Conservation (phyloP, 2,113 vertebrate genomes). For the Oxygymnocypris stewartii region DNA sequence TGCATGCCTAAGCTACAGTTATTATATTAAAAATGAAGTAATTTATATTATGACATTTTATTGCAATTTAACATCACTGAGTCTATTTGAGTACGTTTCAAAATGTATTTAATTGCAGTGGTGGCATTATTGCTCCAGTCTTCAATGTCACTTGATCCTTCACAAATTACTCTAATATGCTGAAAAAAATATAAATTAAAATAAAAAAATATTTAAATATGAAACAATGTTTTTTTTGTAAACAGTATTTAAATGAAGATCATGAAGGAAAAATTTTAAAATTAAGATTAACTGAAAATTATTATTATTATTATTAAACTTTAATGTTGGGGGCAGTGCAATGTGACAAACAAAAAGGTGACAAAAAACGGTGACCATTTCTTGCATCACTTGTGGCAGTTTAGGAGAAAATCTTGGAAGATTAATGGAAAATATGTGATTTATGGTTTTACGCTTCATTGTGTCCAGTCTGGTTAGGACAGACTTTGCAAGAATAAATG, state of each 20-base stretch:
- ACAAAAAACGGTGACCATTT: background rate
- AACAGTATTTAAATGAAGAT: background rate
- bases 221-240: background rate
- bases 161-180: too few relatives aligned
- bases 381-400: background rate
- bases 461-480: background rate
- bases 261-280: background rate
- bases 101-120: too few relatives aligned
- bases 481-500: background rate
- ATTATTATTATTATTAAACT: background rate
- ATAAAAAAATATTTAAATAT: background rate
- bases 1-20: too few relatives aligned
- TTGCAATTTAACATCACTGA: too few relatives aligned
- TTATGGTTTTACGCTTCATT: background rate
- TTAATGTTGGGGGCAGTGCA: background rate
- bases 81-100: too few relatives aligned
- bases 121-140: background rate
- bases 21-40: too few relatives aligned
- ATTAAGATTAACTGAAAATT: background rate
- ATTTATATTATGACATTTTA: too few relatives aligned
- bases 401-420: background rate
- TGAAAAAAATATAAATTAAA: too few relatives aligned
- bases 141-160: background rate
- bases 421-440: background rate
- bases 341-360: background rate